These are phyloP conservation scores for Alethe castanea DNA, from an alignment of 2,113 vertebrate genomes.

Conservation along the genomic window DNA sequence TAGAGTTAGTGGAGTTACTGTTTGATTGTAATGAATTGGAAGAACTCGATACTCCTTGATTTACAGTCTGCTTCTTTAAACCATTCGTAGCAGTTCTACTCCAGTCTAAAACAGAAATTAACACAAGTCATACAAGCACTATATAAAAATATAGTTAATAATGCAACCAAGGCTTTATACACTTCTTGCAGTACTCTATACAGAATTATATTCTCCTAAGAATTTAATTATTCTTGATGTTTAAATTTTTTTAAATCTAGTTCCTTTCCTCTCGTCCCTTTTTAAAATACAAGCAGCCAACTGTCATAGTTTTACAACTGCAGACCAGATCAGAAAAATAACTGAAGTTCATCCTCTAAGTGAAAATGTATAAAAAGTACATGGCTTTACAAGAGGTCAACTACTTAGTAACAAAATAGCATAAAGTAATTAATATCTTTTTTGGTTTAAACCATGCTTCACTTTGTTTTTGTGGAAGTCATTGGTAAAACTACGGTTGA, in stretches of 20 bases:
- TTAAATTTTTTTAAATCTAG: background rate
- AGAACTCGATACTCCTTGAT: conserved; percentile 81
- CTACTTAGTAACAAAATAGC: background rate
- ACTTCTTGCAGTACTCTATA: background rate
- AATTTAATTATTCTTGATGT: background rate
- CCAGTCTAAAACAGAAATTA: conserved; percentile 76
- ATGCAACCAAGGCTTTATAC: background rate
- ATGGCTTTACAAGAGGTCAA: background rate
- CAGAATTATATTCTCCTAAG: background rate
- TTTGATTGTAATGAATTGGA: conserved; percentile 82
- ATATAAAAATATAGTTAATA: conserved; percentile 27
- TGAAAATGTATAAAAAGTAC: background rate
- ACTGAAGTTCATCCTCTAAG: background rate
- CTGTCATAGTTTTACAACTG: background rate
- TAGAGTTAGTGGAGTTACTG: conserved; percentile 80
- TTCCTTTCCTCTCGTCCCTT: background rate
- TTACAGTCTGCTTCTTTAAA: conserved; percentile 81
- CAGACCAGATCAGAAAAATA: background rate
- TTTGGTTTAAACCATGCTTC: background rate
- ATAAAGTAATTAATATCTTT: background rate
- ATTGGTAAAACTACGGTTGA: background rate
- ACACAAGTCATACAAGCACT: conserved; percentile 28
- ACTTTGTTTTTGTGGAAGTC: background rate
- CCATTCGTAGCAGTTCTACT: conserved; percentile 81
- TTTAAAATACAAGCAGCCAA: background rate